Base-by-base conservation (phyloP, 2,888 invertebrate genomes). In the Xanthorhoe spadicearia region DNA sequence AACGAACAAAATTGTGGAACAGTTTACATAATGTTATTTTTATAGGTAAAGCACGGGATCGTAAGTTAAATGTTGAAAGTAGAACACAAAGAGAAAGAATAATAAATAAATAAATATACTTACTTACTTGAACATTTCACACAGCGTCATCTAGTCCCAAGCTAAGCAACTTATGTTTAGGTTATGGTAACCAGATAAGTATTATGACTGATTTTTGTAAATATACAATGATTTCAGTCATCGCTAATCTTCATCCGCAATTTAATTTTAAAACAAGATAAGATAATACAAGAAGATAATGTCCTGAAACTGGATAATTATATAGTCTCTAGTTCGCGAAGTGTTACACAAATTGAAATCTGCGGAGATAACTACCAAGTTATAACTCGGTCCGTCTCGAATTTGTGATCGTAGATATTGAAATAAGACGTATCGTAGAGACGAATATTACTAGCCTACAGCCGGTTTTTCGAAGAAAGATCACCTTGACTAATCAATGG, bases 1-100 rank as follows among this genome's bases (percentile, higher is more conserved):
- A 65, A 61, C 69, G 57, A 6, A 68, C 61, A 69, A 68, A 75
- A 66, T 63, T 61, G 43, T 23, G 35, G 15, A 55, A 46, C 50
- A 17, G 54, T 50, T 13, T 13, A 3, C 5, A 13, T 43, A 43
- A 43, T 43, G 38, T 13, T 43, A 43, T 43, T 43, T 43, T 38
- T 13, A 23, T 38, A 48, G 32, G 53, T 61, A 23, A 18, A 23
- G 52, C 23, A 52, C 51, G 38, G 13, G 46, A 48, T 15, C 5
- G 17, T 17, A 48, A n/a, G 8, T 5, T 15, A 17, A 15, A 48
- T 17, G 48, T 43, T 13, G 38, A 43, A 43, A 43, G 38, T 43
- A 43, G 13, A 43, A 13, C 0, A 2, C 13, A 43, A 43, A 10
- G 13, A 43, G 13, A 43, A 10, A n/a, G n/a, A 5, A 35, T 35